phyloP scores from a whole-genome alignment of 2,113 vertebrate genomes.

The Antigone vipio region DNA sequence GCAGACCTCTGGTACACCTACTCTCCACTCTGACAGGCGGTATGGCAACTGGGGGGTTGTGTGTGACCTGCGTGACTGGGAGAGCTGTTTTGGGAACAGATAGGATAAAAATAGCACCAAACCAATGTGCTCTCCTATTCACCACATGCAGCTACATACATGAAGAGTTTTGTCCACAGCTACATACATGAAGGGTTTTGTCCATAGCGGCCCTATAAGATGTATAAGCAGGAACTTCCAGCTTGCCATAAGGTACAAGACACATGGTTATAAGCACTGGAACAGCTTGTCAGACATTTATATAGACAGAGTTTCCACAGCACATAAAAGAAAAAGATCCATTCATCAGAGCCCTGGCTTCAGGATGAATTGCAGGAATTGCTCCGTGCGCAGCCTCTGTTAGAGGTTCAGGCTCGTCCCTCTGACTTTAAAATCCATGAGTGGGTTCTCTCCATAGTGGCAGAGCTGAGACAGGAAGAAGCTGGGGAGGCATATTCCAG shows the following conservation, averaged over 20 bases:
- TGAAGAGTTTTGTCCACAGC: not conserved
- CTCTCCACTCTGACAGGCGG: not conserved
- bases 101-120: not conserved
- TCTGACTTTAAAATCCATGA: not conserved
- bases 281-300: not conserved
- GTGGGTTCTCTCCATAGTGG: not conserved
- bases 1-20: not conserved
- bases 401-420: not conserved
- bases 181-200: not conserved
- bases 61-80: not conserved
- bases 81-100: not conserved
- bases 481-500: not conserved
- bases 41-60: not conserved
- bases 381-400: not conserved
- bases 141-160: not conserved
- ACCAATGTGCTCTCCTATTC: fast-evolving
- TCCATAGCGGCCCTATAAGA: not conserved
- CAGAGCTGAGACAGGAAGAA: not conserved
- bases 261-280: not conserved
- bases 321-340: not conserved
- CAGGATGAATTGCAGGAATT: not conserved
- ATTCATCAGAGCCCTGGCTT: not conserved
- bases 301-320: not conserved
- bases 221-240: not conserved
- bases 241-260: not conserved